Base-by-base conservation (phyloP, 2,888 invertebrate species). In the Nycteola revayana region DNA sequence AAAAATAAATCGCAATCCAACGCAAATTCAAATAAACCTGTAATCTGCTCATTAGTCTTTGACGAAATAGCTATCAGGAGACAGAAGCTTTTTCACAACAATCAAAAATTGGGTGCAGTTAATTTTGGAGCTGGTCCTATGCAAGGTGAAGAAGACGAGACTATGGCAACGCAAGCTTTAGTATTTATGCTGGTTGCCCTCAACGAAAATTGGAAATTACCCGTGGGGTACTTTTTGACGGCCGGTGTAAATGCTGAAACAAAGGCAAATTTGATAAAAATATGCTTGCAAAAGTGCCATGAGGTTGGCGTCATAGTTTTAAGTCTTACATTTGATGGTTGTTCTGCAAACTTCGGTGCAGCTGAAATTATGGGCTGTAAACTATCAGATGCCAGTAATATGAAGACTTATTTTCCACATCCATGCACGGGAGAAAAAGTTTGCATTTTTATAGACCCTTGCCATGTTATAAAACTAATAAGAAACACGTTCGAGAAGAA, bases 341-440 rank as follows among this genome's bases (percentile, higher is more conserved):
- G n/a, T n/a, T n/a, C n/a, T n/a, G n/a, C n/a, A n/a, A n/a, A n/a
- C n/a, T n/a, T n/a, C n/a, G n/a, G n/a, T n/a, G n/a, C n/a, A n/a
- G n/a, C n/a, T n/a, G n/a, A n/a, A n/a, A n/a, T n/a, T n/a, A n/a
- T n/a, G n/a, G n/a, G n/a, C n/a, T n/a, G n/a, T n/a, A n/a, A n/a
- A n/a, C n/a, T n/a, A n/a, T 10, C 14, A 2, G n/a, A 24, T 1
- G 3, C 14, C 1, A 33, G 31, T 17, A 30, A 43, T 14, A 14
- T 56, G n/a, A 45, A 42, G 36, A 60, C 54, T 1, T 20, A 40
- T 31, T 62, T 55, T 33, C 20, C 28, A 25, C 49, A 60, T 33
- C 55, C 58, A 9, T 24, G 4, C 2, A 44, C 49, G 1, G 5
- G 1, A 24, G 37, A 48, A 10, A 38, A 52, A 26, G 36, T 57